phyloP scores from a whole-genome alignment of 2,113 vertebrate species.

The Charina bottae region DNA sequence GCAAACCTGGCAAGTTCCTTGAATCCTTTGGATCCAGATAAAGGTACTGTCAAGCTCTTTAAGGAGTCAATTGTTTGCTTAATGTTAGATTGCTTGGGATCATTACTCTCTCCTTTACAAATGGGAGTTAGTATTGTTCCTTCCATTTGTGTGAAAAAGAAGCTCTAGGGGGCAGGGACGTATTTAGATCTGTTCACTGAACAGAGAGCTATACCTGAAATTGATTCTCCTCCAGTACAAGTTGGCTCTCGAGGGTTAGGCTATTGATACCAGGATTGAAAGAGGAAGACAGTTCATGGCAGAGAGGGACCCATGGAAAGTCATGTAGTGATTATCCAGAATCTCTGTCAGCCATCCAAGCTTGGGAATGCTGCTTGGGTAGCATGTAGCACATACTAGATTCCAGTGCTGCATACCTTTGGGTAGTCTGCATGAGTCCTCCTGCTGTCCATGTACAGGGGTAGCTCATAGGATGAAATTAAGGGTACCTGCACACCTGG shows the following conservation, averaged over 20 bases:
- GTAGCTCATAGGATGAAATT: background rate
- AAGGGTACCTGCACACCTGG: background rate
- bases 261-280: background rate
- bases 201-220: background rate
- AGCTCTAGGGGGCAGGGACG: background rate
- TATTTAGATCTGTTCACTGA: background rate
- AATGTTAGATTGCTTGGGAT: background rate
- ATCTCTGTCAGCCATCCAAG: background rate
- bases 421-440: background rate
- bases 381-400: background rate
- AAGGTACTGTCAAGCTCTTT: constrained; percentile 73
- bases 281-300: background rate
- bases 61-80: background rate
- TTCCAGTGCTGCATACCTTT: background rate
- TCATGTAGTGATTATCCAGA: background rate
- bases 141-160: background rate
- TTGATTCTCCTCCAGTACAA: background rate
- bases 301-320: background rate
- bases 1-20: constrained; percentile 79
- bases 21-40: constrained; percentile 81
- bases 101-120: background rate
- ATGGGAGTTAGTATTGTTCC: background rate
- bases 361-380: background rate
- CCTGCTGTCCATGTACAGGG: background rate
- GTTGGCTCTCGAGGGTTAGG: background rate